Evolutionary conservation across 2,888 invertebrate species (phyloP), one percentile per base, ranked within the genome.

Genomic region (Acleris sparsana): DNA sequence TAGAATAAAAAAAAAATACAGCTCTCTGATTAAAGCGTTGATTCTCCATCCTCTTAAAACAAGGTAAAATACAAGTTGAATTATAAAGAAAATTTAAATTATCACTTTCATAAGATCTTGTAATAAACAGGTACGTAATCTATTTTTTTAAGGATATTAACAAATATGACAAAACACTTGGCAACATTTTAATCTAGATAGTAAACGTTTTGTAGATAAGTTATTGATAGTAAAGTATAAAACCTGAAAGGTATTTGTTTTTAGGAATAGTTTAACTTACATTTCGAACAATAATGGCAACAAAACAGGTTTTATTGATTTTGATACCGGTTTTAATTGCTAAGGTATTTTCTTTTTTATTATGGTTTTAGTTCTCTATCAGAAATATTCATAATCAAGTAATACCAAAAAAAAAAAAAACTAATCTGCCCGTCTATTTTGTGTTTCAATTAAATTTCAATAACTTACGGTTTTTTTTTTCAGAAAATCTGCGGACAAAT

Each of bases 401-500:
- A 9, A 29, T 29, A 1, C 2, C 29, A 25, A 6, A 25, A 6
- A 20, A 20, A 20, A 20, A 20, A 20, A n/a, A n/a, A n/a, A n/a
- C n/a, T n/a, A n/a, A n/a, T n/a, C 25, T 25, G 25, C 25, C 5
- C 25, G 5, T 25, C 25, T 25, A 5, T 25, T 25, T 25, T 5
- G 1, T 25, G 25, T 25, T 25, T 25, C 5, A 25, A 25, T 22
- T 2, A 22, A 2, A 22, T 22, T 22, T 22, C 22, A 22, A 22
- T 22, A 22, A 22, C 2, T 22, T 3, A 22, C 3, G 1, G 20
- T 3, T 22, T 2, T 22, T 63, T 56, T 48, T 73, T 75, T 62
- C 81, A 86, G 86, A 62, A 70, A 7, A 70, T 73, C 20, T 33
- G 69, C 16, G 72, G 72, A 5, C 80, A 85, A 65, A 13, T 73